Base-by-base conservation (phyloP, 2,797 vertebrate species). In the Pseudochirops cupreus region DNA sequence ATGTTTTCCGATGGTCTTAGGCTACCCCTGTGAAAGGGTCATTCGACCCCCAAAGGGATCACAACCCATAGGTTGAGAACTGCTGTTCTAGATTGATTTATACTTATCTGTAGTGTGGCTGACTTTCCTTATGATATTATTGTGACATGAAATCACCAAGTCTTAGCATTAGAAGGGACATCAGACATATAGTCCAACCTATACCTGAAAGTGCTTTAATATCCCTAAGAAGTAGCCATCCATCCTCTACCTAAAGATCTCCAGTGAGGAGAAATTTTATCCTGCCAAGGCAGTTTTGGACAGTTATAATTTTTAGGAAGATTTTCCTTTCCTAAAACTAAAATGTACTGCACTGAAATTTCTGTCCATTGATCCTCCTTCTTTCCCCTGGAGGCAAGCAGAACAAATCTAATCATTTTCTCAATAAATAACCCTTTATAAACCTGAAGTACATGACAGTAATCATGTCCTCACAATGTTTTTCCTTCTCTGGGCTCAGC, bases 311-410 rank as follows among this genome's bases (percentile, higher is more conserved):
- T 74, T 39, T 74, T 39, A 74, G 16, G 33, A 74, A 74, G n/a
- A 74, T 21, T 74, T 74, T 74, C n/a, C 67, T 74, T 74, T 74
- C n/a, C 39, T n/a, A 39, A 74, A 74, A 74, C 62, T 16, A 74
- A 74, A 74, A 39, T 33, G n/a, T 74, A 91, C 92, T 96, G 52
- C 93, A 97, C 93, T 56, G 92, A 90, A 97, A 96, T 94, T 97
- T 96, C 96, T 96, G 95, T 13, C 94, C 46, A 93, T 97, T 97
- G 93, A 97, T 90, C 46, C 87, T 26, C 33, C 24, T 67, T 53
- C 67, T 55, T 52, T 21, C 50, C 56, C 26, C 91, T 39, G 16
- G 67, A 74, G n/a, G n/a, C 67, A 74, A 39, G 39, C 18, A 74
- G 67, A 74, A 74, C 67, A 39, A 74, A 74, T 74, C 67, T 39